These are phyloP conservation scores for Eudyptes chrysolophus DNA, from an alignment of 2,113 vertebrate species.

Conservation along the genomic window DNA sequence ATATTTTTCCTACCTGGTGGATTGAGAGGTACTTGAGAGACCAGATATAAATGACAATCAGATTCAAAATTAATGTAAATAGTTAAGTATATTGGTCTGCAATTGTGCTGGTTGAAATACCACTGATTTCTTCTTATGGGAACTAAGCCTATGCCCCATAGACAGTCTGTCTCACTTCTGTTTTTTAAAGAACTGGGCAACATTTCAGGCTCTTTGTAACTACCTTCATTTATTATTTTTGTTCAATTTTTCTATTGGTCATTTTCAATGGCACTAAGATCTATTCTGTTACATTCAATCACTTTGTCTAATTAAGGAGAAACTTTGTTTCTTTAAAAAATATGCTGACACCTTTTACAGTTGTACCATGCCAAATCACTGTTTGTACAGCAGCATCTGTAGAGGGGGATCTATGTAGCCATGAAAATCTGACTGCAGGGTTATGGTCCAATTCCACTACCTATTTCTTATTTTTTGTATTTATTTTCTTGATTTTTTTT, in stretches of 20 bases:
- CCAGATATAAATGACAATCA: not conserved
- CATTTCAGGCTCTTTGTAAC: not conserved
- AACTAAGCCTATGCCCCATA: not conserved
- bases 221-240: not conserved
- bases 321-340: not conserved
- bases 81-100: not conserved
- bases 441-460: not conserved
- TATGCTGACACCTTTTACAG: not conserved
- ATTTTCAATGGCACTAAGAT: not conserved
- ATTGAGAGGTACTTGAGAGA: not conserved
- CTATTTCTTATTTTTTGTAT: not conserved
- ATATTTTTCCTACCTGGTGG: not conserved
- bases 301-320: not conserved
- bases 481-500: not conserved
- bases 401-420: not conserved
- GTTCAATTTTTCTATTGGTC: accelerated
- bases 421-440: not conserved
- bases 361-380: not conserved
- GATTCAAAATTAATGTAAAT: not conserved
- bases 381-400: not conserved
- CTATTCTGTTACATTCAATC: not conserved
- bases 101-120: not conserved
- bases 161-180: not conserved
- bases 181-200: not conserved
- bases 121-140: not conserved